Evolutionary conservation across 1,140 invertebrate species (phyloP), one percentile per base, ranked within the genome.

Genomic region (Manduca sexta): DNA sequence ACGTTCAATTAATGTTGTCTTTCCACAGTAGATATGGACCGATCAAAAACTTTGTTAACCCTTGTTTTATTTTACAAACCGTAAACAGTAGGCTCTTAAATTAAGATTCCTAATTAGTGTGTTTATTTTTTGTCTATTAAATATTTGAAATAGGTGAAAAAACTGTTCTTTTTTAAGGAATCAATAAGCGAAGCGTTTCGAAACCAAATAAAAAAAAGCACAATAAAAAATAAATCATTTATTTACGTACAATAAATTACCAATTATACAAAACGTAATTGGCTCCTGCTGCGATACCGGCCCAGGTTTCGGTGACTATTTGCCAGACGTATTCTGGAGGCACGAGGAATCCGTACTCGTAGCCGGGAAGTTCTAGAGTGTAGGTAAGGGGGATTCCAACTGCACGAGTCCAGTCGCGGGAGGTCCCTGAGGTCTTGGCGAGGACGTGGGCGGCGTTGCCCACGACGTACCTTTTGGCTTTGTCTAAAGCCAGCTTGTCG

Each of bases 241-340:
- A 34, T 49, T 48, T 34, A 42, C 1, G 31, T 41, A 34, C 11
- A 14, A 33, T 35, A 6, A 45, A 49, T 61, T 64, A 66, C 13
- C 45, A 11, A 41, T 46, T 31, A 18, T 6, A 58, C n/a, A 77
- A 15, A 4, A 79, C 60, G 26, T 69, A 73, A 34, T 60, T 62
- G 6, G 72, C 81, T 18, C 79, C 79, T 26, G 57, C 78, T 1
- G 56, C 72, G 15, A 95, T 86, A 2, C 90, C 92, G 45, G 91
- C 89, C 86, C 92, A 95, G 0, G 94, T 94, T 78, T 97, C 95
- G 14, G 84, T 84, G 0, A 88, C 81, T 13, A 87, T 85, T 41
- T 84, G 80, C 21, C 84, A 52, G 10, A 95, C 92, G 52, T 92
- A 88, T 1, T 75, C 69, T 3, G 88, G 84, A 5, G 93, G 92